phyloP scores from a whole-genome alignment of 2,888 invertebrate species.

The Hylaea fasciaria region DNA sequence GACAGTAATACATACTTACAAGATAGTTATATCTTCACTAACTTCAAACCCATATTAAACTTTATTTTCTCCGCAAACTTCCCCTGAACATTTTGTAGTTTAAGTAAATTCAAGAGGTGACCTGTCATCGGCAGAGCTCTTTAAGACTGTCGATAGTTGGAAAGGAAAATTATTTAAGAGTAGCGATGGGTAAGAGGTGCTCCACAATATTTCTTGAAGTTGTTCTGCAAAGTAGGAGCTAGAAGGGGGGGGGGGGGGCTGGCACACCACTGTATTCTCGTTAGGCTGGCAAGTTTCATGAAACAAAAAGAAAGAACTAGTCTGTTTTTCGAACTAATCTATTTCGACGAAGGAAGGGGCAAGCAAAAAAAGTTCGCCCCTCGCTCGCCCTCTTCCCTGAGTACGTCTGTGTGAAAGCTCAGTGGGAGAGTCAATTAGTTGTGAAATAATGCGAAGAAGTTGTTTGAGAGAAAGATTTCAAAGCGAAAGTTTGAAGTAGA shows the following conservation, averaged over 20 bases:
- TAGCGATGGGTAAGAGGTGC: slow-evolving; percentile 5
- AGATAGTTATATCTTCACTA: too few relatives aligned
- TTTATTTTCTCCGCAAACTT: slow-evolving; percentile 1
- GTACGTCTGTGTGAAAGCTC: background rate
- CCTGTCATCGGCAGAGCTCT: slow-evolving; percentile 32
- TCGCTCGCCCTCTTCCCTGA: background rate
- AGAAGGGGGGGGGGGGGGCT: too few relatives aligned
- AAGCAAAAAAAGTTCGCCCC: too few relatives aligned
- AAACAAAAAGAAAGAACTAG: too few relatives aligned
- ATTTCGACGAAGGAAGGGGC: too few relatives aligned
- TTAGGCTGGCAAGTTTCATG: too few relatives aligned
- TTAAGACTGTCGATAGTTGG: slow-evolving; percentile 32
- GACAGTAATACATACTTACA: too few relatives aligned
- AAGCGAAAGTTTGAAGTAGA: slow-evolving; percentile 2
- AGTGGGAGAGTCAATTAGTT: slow-evolving; percentile 7
- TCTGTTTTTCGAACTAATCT: too few relatives aligned
- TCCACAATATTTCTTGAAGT: slow-evolving; percentile 8
- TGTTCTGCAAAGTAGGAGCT: background rate
- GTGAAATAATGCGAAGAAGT: slow-evolving; percentile 3
- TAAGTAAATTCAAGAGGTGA: slow-evolving; percentile 10
- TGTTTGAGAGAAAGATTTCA: slow-evolving; percentile 1
- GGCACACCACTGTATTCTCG: too few relatives aligned
- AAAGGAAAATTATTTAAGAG: slow-evolving; percentile 28
- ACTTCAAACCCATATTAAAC: background rate
- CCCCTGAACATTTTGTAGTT: slow-evolving; percentile 9